Conservation (phyloP, 2,113 vertebrate species). For the Numenius arquata region DNA sequence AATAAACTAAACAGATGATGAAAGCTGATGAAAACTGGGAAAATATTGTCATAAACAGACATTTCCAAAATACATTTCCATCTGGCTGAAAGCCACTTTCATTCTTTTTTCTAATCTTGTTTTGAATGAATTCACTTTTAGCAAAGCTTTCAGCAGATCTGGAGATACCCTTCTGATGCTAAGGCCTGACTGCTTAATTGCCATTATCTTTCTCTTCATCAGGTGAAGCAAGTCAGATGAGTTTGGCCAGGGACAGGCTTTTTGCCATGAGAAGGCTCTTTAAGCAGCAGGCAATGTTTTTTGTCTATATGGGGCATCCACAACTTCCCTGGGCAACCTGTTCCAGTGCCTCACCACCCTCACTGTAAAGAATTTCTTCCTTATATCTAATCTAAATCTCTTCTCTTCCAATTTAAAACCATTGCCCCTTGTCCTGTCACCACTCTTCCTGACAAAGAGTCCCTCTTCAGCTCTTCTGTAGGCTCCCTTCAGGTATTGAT, state of each 20-base stretch:
- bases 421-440: no score
- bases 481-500: no score
- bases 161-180: neutral
- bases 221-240: neutral
- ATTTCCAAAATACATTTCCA: neutral
- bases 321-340: no score
- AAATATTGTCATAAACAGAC: conserved; percentile 17
- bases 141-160: neutral
- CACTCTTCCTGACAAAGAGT: no score
- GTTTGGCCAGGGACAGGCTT: neutral
- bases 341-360: no score
- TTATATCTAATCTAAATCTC: no score
- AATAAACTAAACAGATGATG: neutral
- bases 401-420: no score
- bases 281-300: neutral
- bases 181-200: neutral
- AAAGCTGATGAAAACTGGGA: conserved; percentile 5
- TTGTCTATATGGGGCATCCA: no score
- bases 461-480: no score
- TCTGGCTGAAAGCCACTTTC: neutral
- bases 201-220: neutral
- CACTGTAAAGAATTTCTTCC: no score
- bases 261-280: neutral
- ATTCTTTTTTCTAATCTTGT: neutral
- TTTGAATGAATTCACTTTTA: neutral